Percentiles rank a stretch among this genome's conserved stretches.
phyloP scores from a whole-genome alignment of 2,888 invertebrate species.

The Scelioninae gen. 1 region DNA sequence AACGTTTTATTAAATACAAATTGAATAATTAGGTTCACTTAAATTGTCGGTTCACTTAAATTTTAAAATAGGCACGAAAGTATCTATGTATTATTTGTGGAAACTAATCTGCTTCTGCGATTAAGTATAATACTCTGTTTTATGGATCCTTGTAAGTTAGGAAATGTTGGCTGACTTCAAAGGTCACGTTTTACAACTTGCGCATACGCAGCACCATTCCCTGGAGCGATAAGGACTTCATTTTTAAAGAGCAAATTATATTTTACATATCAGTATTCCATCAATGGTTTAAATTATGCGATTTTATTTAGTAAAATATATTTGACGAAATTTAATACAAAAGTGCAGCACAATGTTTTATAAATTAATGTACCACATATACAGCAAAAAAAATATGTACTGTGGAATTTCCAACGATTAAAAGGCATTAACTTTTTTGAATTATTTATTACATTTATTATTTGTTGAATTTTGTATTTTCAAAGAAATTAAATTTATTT shows the following conservation, averaged over 20 bases:
- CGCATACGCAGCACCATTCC: slow-evolving; percentile 56
- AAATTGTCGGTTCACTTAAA: not conserved
- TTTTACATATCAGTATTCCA: slow-evolving; percentile 37
- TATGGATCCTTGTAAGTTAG: slow-evolving; percentile 65
- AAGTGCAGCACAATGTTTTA: too few species aligned
- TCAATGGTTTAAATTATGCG: too few species aligned
- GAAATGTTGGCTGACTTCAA: slow-evolving; percentile 63
- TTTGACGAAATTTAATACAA: too few species aligned
- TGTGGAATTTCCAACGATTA: too few species aligned
- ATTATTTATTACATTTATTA: too few species aligned
- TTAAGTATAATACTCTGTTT: slow-evolving; percentile 62
- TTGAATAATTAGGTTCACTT: not conserved
- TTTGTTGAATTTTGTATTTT: too few species aligned
- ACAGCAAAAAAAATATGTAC: too few species aligned
- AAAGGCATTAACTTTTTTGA: too few species aligned
- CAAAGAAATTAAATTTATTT: too few species aligned
- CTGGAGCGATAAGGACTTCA: slow-evolving; percentile 45
- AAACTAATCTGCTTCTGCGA: slow-evolving; percentile 58
- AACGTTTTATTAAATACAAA: not conserved
- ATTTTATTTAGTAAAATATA: too few species aligned
- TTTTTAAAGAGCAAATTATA: slow-evolving; percentile 45
- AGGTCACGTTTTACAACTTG: slow-evolving; percentile 63
- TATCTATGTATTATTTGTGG: slow-evolving; percentile 39
- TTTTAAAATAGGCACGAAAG: slow-evolving; percentile 16
- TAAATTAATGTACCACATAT: too few species aligned